These are phyloP conservation scores for Pocota personata DNA, from an alignment of 2,888 invertebrate species.

Conservation along the genomic window DNA sequence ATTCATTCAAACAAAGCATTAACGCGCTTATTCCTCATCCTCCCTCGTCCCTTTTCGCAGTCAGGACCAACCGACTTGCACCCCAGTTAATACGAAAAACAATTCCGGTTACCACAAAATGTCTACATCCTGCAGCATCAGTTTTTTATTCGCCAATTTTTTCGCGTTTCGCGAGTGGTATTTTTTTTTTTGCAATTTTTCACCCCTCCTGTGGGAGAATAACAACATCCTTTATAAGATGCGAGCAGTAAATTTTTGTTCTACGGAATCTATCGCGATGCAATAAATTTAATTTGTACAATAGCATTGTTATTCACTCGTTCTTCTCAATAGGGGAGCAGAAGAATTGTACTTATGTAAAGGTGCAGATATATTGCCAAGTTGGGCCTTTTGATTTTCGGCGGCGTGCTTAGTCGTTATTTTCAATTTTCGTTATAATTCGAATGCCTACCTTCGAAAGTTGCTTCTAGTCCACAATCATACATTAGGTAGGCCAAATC, in stretches of 20 bases:
- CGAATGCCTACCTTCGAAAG: not conserved
- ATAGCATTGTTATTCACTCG: conserved; percentile 5
- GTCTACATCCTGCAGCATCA: conserved; percentile 60
- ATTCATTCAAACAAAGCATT: conserved; percentile 83
- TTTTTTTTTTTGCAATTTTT: conserved; percentile 45
- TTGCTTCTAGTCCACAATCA: not conserved
- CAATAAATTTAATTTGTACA: conserved; percentile 68
- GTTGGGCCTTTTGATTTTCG: not conserved
- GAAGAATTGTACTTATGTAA: not conserved
- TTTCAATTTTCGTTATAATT: conserved; percentile 47
- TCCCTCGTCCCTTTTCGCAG: conserved; percentile 22
- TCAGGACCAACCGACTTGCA: conserved; percentile 25
- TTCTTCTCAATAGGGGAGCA: not conserved
- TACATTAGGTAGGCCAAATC: conserved; percentile 13
- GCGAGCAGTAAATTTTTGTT: conserved; percentile 19
- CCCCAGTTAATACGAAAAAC: conserved; percentile 42
- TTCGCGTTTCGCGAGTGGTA: conserved; percentile 51
- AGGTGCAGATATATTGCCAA: not conserved
- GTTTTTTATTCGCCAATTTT: conserved; percentile 61
- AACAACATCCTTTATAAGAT: conserved; percentile 5
- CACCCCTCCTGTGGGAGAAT: not conserved
- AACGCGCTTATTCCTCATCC: conserved; percentile 77
- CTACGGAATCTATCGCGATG: conserved; percentile 19
- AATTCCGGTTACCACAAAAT: conserved; percentile 65
- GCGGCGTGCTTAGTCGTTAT: conserved; percentile 20